Percentiles rank a stretch among this genome's conserved stretches.
These are phyloP conservation scores for Aromia moschata DNA, from an alignment of 2,888 invertebrate species.

Conservation along the genomic window DNA sequence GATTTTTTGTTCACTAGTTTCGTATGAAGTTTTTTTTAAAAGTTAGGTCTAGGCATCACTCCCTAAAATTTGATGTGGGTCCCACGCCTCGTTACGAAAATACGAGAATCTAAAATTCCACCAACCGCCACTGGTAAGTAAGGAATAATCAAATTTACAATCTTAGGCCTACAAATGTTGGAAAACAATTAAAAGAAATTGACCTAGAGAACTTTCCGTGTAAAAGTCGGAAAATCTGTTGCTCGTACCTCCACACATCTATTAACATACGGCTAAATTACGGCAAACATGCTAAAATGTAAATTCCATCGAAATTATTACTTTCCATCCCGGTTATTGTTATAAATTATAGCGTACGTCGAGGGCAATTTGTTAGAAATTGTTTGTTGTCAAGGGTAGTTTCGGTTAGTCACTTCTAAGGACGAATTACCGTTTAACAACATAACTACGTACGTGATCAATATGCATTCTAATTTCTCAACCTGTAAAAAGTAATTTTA, in stretches of 20 bases:
- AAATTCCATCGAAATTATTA: conserved; percentile 9
- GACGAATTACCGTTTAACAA: neutral
- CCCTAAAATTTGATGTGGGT: too few relatives aligned
- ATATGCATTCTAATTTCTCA: neutral
- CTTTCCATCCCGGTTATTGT: conserved; percentile 4
- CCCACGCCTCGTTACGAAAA: too few relatives aligned
- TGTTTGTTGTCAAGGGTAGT: conserved; percentile 12
- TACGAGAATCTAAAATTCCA: too few relatives aligned
- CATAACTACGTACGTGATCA: conserved; percentile 1
- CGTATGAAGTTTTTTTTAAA: too few relatives aligned
- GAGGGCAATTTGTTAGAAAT: conserved; percentile 2
- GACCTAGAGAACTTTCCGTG: neutral
- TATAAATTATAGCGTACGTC: conserved; percentile 8
- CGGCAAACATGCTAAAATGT: conserved; percentile 16
- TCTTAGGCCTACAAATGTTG: too few relatives aligned
- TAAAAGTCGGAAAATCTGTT: conserved; percentile 11
- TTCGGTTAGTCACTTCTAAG: conserved; percentile 7
- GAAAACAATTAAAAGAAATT: neutral
- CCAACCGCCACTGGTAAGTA: too few relatives aligned
- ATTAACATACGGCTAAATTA: conserved; percentile 13
- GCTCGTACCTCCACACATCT: neutral
- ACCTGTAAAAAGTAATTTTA: neutral
- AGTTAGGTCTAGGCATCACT: too few relatives aligned
- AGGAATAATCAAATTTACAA: too few relatives aligned
- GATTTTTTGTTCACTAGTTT: too few relatives aligned